Evolutionary conservation across 2,888 invertebrate genomes (phyloP).

Genomic region (Platycnemis pennipes): DNA sequence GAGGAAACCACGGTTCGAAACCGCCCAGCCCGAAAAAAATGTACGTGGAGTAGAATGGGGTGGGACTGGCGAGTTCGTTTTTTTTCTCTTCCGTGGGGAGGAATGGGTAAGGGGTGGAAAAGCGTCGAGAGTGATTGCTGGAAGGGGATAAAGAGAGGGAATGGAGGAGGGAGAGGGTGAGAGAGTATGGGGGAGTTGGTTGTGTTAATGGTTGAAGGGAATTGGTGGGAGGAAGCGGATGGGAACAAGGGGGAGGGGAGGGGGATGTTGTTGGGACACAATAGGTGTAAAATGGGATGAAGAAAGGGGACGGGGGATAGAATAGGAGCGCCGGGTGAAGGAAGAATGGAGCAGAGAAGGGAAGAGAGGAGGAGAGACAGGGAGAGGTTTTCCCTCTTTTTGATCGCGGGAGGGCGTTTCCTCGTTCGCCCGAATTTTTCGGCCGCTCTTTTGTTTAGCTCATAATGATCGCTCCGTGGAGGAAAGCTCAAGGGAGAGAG

Average conservation of each 20-base stretch:
- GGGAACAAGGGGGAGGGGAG: neutral
- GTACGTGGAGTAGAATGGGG: neutral
- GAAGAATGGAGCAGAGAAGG: neutral
- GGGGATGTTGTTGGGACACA: neutral
- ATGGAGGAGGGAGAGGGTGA: neutral
- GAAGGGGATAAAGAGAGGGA: conserved; percentile 30
- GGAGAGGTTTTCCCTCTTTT: neutral
- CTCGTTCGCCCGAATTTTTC: conserved; percentile 52
- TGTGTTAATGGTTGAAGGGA: conserved; percentile 40
- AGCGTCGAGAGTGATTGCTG: conserved; percentile 15
- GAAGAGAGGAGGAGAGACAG: neutral
- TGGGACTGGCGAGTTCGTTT: neutral
- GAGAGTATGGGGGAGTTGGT: neutral
- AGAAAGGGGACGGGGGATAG: neutral
- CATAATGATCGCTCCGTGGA: conserved; percentile 33
- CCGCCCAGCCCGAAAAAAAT: conserved; percentile 51
- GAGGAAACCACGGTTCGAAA: conserved; percentile 49
- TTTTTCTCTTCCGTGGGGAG: neutral
- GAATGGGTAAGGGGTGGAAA: neutral
- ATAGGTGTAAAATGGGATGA: conserved; percentile 1
- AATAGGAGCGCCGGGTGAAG: neutral
- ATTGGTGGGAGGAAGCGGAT: neutral
- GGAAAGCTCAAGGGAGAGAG: neutral
- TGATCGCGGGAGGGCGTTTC: conserved; percentile 47
- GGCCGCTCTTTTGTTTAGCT: conserved; percentile 40